Conservation (phyloP, 2,113 vertebrate genomes). For the Eptesicus fuscus region DNA sequence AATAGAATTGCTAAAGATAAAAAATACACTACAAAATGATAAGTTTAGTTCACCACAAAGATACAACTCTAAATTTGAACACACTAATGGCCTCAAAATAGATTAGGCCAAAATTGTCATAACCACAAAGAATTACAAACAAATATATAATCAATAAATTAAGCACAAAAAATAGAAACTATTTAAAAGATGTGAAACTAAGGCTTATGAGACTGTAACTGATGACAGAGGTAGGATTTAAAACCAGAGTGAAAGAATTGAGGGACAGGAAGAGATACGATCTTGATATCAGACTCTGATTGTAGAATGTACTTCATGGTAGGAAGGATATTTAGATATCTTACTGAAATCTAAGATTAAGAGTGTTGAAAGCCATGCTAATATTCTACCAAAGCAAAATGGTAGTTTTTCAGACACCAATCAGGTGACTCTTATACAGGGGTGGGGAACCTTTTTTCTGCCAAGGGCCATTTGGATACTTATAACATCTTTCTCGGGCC, state of each 20-base stretch:
- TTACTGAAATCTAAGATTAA: slow-evolving; percentile 5
- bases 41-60: not conserved
- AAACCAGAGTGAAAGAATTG: not conserved
- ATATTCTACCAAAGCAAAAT: not conserved
- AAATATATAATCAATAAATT: not conserved
- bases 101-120: not conserved
- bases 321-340: not conserved
- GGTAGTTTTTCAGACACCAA: not conserved
- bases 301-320: not conserved
- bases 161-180: not conserved
- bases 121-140: not conserved
- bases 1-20: not conserved
- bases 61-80: not conserved
- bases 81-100: not conserved
- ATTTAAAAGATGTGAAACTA: not conserved
- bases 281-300: not conserved
- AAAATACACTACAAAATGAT: not conserved
- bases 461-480: too few species aligned
- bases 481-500: too few species aligned
- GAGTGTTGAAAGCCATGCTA: not conserved
- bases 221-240: not conserved
- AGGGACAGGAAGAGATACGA: not conserved
- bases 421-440: not conserved
- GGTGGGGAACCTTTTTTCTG: too few species aligned
- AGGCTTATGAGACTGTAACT: not conserved